Evolutionary conservation across 2,888 invertebrate genomes (phyloP).

Genomic region (Oxyscelio sp.): DNA sequence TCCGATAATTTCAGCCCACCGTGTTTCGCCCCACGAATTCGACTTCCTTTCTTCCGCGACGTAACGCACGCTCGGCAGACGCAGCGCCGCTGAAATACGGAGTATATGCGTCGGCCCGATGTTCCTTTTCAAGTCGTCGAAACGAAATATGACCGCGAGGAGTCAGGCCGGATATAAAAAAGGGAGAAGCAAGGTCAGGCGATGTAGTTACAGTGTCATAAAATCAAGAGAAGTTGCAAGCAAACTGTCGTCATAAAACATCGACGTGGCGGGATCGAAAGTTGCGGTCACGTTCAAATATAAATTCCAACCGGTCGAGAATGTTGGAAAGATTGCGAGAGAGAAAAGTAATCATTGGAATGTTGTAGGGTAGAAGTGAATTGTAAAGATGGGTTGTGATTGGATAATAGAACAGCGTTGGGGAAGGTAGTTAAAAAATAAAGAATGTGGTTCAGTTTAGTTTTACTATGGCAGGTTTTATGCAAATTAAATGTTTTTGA

Average conservation of each 20-base stretch:
- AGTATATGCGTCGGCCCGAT: constrained; percentile 8
- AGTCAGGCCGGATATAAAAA: constrained; percentile 37
- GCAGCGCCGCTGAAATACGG: neutral
- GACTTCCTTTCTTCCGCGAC: constrained; percentile 33
- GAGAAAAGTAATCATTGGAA: too few species aligned
- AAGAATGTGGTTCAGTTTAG: too few species aligned
- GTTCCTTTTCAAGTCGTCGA: constrained; percentile 49
- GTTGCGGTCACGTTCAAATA: constrained; percentile 37
- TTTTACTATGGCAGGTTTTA: too few species aligned
- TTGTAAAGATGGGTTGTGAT: too few species aligned
- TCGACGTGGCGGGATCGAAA: constrained; percentile 83
- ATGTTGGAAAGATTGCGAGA: too few species aligned
- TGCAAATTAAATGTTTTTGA: too few species aligned
- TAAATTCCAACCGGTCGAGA: constrained; percentile 43
- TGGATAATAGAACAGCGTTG: too few species aligned
- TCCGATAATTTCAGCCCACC: too few species aligned
- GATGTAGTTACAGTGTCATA: constrained; percentile 85
- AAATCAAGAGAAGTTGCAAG: constrained; percentile 86
- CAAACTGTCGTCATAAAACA: constrained; percentile 85
- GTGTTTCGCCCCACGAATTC: constrained; percentile 64
- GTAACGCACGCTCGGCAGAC: neutral
- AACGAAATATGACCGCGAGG: constrained; percentile 58
- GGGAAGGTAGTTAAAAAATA: too few species aligned
- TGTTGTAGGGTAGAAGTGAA: too few species aligned
- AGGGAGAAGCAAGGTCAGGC: constrained; percentile 54